These are phyloP conservation scores for Nephrotoma flavescens DNA, from an alignment of 2,888 invertebrate species.

Conservation along the genomic window DNA sequence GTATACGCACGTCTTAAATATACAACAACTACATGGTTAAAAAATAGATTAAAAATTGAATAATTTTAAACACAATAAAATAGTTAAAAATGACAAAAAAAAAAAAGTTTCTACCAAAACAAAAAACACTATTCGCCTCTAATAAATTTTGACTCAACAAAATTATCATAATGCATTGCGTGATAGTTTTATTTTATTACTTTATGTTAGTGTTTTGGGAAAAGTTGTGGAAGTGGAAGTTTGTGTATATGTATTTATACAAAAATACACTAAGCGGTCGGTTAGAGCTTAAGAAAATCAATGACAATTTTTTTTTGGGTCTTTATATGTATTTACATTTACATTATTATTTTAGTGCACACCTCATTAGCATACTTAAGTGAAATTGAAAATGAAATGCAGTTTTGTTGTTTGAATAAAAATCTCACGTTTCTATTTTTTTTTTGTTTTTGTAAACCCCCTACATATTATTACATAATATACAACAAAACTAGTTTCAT, in stretches of 20 bases:
- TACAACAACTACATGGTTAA: neutral
- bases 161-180: neutral
- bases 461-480: neutral
- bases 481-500: neutral
- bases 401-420: neutral
- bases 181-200: neutral
- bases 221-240: neutral
- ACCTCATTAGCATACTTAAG: neutral
- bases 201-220: neutral
- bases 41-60: neutral
- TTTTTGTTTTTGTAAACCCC: neutral
- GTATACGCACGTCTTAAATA: neutral
- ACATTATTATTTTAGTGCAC: neutral
- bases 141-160: neutral
- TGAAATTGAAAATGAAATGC: neutral
- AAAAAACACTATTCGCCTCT: neutral
- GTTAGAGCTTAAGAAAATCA: neutral
- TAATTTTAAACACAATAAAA: neutral
- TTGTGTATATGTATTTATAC: neutral
- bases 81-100: neutral
- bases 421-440: neutral
- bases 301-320: neutral
- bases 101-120: neutral
- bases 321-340: neutral
- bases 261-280: neutral